A percentile compares a stretch with the other conserved stretches of the same genome.
Conservation (phyloP, 2,797 vertebrate species). For the Ctenochaetus hawaiiensis region DNA sequence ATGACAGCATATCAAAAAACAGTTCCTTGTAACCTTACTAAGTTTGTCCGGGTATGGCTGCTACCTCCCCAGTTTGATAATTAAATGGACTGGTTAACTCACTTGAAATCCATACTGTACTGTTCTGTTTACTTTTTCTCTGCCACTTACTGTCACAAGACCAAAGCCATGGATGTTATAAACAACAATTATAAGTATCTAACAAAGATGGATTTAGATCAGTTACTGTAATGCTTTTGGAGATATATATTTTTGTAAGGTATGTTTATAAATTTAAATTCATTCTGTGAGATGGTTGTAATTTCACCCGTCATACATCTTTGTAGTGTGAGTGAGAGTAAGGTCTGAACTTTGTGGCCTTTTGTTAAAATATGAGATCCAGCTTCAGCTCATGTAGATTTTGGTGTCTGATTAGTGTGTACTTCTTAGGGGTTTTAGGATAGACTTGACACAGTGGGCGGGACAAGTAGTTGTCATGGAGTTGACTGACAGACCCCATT, state of each 20-base stretch:
- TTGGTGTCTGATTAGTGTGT: background rate
- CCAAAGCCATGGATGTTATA: too few species aligned
- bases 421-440: conserved; percentile 22
- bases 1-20: too few species aligned
- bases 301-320: background rate
- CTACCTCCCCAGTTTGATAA: too few species aligned
- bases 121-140: too few species aligned
- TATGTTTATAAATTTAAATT: background rate
- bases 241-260: conserved; percentile 6
- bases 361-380: background rate
- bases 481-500: conserved; percentile 64
- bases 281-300: background rate
- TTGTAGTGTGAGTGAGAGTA: background rate
- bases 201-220: background rate
- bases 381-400: background rate
- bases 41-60: too few species aligned
- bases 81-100: too few species aligned
- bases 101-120: too few species aligned
- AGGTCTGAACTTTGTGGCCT: background rate
- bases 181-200: too few species aligned
- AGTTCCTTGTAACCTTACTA: too few species aligned
- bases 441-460: conserved; percentile 25
- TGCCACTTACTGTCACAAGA: too few species aligned
- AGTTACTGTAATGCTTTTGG: background rate
- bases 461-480: conserved; percentile 51